Percentiles rank a stretch among this genome's conserved stretches.
phyloP scores from a whole-genome alignment of 2,113 vertebrate genomes.

The Nothoprocta pentlandii region DNA sequence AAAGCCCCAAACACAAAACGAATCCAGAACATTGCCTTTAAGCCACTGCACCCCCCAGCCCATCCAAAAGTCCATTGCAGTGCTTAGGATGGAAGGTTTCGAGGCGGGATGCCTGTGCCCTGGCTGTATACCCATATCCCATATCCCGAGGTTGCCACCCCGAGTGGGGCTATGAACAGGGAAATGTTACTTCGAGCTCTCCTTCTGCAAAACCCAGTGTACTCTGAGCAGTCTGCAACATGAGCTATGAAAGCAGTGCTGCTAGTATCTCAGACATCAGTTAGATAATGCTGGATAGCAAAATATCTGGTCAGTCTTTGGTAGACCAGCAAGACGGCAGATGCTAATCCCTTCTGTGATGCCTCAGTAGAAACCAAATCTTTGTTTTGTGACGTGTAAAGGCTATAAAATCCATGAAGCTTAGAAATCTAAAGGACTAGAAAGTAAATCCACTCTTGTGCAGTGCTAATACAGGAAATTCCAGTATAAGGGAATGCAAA shows the following conservation, averaged over 20 bases:
- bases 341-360: neutral
- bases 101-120: neutral
- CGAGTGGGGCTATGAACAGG: neutral
- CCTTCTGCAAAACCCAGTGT: neutral
- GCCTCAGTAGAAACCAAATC: neutral
- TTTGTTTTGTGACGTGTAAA: neutral
- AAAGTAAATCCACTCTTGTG: constrained; percentile 41
- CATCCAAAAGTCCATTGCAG: neutral
- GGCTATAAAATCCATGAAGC: constrained; percentile 26
- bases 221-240: neutral
- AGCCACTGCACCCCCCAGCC: neutral
- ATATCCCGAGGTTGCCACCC: neutral
- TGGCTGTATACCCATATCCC: neutral
- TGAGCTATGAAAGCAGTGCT: neutral
- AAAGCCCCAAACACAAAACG: neutral
- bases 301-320: neutral
- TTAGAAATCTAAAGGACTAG: constrained; percentile 30
- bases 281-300: neutral
- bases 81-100: neutral
- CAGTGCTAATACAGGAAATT: constrained; percentile 67
- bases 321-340: constrained; percentile 1
- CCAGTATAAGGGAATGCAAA: constrained; percentile 34
- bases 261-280: neutral
- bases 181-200: neutral
- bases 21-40: neutral